These are phyloP conservation scores for Drosophila helvetica DNA, from an alignment of 2,888 invertebrate genomes.

Conservation along the genomic window DNA sequence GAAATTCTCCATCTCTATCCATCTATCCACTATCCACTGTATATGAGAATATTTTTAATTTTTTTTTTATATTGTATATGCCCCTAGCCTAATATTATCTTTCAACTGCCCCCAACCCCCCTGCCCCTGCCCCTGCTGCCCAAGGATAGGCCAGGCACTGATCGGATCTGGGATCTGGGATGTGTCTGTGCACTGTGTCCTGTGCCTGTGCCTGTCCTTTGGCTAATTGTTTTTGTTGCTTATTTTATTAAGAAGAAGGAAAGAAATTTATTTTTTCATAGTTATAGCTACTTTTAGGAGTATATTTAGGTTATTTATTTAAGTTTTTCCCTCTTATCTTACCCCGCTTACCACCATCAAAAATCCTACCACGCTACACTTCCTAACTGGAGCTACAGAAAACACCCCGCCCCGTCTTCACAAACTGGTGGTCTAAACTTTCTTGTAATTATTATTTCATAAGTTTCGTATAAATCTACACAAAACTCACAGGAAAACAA, in stretches of 20 bases:
- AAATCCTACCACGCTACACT: slow-evolving; percentile 29
- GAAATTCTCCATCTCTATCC: slow-evolving; percentile 36
- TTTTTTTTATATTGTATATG: slow-evolving; percentile 27
- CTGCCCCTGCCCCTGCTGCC: slow-evolving; percentile 21
- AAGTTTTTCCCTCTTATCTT: slow-evolving; percentile 65
- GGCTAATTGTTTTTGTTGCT: slow-evolving; percentile 80
- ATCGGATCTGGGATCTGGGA: slow-evolving; percentile 2
- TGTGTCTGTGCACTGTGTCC: not conserved
- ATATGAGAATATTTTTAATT: slow-evolving; percentile 4
- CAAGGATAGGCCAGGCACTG: slow-evolving; percentile 3
- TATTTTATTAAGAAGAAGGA: slow-evolving; percentile 69
- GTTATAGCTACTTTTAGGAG: slow-evolving; percentile 57
- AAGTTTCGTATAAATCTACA: slow-evolving; percentile 59
- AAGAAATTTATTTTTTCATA: slow-evolving; percentile 66
- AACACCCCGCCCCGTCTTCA: slow-evolving; percentile 22
- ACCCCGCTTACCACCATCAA: slow-evolving; percentile 29
- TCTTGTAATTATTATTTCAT: slow-evolving; percentile 72
- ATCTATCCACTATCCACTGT: slow-evolving; percentile 18
- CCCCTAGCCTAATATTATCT: slow-evolving; percentile 66
- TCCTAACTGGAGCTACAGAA: slow-evolving; percentile 48
- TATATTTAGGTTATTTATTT: slow-evolving; percentile 69
- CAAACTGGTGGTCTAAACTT: slow-evolving; percentile 55
- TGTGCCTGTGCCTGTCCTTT: slow-evolving; percentile 28
- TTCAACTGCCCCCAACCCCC: slow-evolving; percentile 31
- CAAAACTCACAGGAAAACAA: slow-evolving; percentile 29